These are phyloP conservation scores for Stratiomys singularior DNA, from an alignment of 2,888 invertebrate genomes.

Conservation along the genomic window DNA sequence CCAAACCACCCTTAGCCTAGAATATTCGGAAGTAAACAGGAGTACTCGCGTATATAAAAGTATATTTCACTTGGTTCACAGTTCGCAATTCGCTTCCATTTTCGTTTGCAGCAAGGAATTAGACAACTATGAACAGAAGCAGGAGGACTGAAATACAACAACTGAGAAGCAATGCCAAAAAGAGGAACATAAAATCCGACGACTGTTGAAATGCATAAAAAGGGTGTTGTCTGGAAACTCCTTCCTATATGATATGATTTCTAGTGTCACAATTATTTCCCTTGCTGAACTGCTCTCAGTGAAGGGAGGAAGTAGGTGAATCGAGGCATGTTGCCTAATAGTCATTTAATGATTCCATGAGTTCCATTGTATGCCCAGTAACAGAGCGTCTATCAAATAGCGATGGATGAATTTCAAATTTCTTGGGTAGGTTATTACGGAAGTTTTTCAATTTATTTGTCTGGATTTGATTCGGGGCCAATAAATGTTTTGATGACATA, in stretches of 20 bases:
- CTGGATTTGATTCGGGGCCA: too few relatives aligned
- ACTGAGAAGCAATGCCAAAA: neutral
- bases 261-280: constrained; percentile 1
- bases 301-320: neutral
- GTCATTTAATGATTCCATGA: too few relatives aligned
- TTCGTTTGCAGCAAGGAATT: neutral
- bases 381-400: too few relatives aligned
- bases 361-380: too few relatives aligned
- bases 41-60: neutral
- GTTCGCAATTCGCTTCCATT: constrained; percentile 9
- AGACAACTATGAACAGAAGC: neutral
- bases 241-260: constrained; percentile 2
- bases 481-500: too few relatives aligned
- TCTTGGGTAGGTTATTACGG: too few relatives aligned
- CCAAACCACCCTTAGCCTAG: too few relatives aligned
- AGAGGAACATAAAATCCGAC: constrained; percentile 4
- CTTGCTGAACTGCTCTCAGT: too few relatives aligned
- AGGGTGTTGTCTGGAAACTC: constrained; percentile 31
- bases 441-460: too few relatives aligned
- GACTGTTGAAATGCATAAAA: constrained; percentile 9
- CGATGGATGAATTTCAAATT: too few relatives aligned
- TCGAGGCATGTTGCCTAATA: neutral
- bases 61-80: constrained; percentile 10
- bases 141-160: neutral
- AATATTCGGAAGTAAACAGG: too few relatives aligned